Evolutionary conservation across 2,888 invertebrate species (phyloP), one percentile per base, ranked within the genome.

Genomic region (Dryococelus australis): DNA sequence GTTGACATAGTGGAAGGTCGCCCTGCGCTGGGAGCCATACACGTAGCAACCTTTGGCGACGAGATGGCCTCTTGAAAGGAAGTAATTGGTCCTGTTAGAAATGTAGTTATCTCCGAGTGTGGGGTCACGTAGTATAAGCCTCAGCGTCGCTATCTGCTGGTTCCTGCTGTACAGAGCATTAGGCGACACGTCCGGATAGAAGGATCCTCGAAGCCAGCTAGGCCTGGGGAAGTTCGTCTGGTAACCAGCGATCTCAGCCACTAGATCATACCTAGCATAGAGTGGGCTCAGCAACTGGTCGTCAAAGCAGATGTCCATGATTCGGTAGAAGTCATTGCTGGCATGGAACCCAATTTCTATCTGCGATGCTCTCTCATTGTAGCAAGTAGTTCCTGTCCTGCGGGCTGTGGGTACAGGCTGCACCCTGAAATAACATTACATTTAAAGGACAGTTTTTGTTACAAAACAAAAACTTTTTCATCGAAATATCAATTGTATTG

Each of bases 1-100:
- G 90, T 96, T 96, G 86, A 95, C 92, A 90, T 94, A 95, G 91
- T 94, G 95, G 91, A 95, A 95, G 0, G 94, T 94, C 0, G 94
- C 91, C 0, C 93, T 92, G 90, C 95, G 95, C 80, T 94, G 94
- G 12, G 93, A 92, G 0, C 94, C 94, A 89, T 93, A 95, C 24
- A 95, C 92, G 89, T 93, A 95, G 91, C 96, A 95, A n/a, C 93
- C 94, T 90, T 94, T 95, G 3, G 95, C 95, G 0, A 94, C 92
- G 80, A 95, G 91, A 90, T 96, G 96, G 5, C 95, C 96, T 84
- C 95, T 93, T 0, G 95, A 92, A 86, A 95, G 90, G 90, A 90
- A 93, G 88, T 89, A 90, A 43, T 86, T 78, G 20, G 53, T n/a
- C 78, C 81, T 47, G 0, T 35, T 12, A 20, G 85, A 12, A 78